These are phyloP conservation scores for Spea multiplicata DNA, from an alignment of 2,113 vertebrate species.

Conservation along the genomic window DNA sequence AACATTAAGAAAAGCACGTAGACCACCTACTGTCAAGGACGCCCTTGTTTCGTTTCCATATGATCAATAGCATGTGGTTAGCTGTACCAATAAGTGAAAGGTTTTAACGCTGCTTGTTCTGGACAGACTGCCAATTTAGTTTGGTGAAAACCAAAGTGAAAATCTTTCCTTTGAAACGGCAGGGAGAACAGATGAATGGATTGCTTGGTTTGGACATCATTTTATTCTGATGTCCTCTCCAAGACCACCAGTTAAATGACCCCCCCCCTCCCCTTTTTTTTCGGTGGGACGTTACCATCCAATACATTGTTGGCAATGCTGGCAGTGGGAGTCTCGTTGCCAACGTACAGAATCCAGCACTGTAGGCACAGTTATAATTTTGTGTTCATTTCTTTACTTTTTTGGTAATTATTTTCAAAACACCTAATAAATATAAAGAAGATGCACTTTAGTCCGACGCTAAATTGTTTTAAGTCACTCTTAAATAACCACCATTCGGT, in stretches of 20 bases:
- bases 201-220: constrained; percentile 12
- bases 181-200: neutral
- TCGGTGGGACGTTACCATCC: neutral
- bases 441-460: neutral
- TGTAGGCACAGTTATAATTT: neutral
- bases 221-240: constrained; percentile 8
- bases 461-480: neutral
- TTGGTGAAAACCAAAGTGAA: constrained; percentile 24
- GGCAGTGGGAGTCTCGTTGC: neutral
- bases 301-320: neutral
- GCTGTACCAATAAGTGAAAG: constrained; percentile 11
- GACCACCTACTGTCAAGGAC: constrained; percentile 28
- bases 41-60: constrained; percentile 1
- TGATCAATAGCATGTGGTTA: constrained; percentile 22
- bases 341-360: neutral
- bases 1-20: neutral
- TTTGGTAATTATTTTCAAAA: neutral
- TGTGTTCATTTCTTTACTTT: neutral
- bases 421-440: neutral
- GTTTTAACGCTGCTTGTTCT: neutral
- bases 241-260: constrained; percentile 10
- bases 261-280: neutral
- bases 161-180: constrained; percentile 20
- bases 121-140: neutral
- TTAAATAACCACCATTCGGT: neutral